A percentile compares a stretch with the other conserved stretches of the same genome.
phyloP scores from a whole-genome alignment of 1,140 invertebrate genomes.

The Cyclargus thomasi region DNA sequence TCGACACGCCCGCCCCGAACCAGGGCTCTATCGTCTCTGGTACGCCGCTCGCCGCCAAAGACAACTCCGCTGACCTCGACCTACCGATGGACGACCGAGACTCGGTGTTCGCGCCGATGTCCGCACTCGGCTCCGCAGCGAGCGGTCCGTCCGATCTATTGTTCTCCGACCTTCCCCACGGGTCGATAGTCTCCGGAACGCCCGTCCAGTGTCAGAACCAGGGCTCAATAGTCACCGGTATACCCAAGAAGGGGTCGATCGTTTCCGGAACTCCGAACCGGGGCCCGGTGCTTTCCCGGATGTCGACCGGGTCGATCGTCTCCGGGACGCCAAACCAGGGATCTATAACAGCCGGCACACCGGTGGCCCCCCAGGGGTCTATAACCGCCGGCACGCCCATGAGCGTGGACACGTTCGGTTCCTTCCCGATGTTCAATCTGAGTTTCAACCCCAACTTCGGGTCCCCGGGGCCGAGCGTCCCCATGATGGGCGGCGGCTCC shows the following conservation, averaged over 20 bases:
- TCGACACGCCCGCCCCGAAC: background rate
- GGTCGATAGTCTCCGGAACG: conserved; percentile 22
- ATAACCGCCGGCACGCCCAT: conserved; percentile 30
- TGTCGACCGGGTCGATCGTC: conserved; percentile 26
- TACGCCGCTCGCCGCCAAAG: background rate
- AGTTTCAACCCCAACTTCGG: conserved; percentile 20
- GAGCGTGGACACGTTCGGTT: conserved; percentile 20
- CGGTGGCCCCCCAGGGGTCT: conserved; percentile 22
- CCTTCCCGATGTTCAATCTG: conserved; percentile 27
- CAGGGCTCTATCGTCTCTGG: conserved; percentile 17
- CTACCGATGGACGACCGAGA: background rate
- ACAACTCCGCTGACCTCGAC: background rate
- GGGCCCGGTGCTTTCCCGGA: background rate
- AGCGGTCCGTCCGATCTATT: background rate
- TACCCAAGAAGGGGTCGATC: conserved; percentile 22
- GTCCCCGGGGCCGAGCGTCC: conserved; percentile 12
- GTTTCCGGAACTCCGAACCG: conserved; percentile 23
- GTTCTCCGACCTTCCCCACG: background rate
- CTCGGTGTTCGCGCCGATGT: background rate
- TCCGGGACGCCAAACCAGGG: conserved; percentile 22
- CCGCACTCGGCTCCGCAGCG: background rate
- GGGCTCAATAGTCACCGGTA: conserved; percentile 21
- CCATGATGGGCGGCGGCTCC: conserved; percentile 34
- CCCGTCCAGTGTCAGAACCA: conserved; percentile 17
- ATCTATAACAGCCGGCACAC: conserved; percentile 27